phyloP scores from a whole-genome alignment of 2,113 vertebrate species.

The Rhynchomys soricoides region DNA sequence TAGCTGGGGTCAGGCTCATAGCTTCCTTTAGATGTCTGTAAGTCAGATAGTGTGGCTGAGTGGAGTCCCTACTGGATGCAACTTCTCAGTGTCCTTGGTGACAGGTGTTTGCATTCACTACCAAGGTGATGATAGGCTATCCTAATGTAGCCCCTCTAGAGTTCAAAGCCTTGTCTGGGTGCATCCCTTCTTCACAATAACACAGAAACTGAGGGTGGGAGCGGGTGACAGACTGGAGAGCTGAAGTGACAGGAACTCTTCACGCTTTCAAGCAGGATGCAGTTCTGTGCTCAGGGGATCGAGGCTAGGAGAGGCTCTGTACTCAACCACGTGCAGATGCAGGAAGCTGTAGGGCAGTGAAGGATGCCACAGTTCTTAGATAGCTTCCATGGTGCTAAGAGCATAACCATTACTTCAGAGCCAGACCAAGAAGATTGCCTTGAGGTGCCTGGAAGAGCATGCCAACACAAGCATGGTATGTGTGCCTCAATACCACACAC shows the following conservation, averaged over 20 bases:
- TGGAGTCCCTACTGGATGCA: neutral
- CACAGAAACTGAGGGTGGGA: neutral
- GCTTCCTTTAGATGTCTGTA: too few relatives aligned
- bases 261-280: neutral
- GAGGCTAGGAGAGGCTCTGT: neutral
- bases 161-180: neutral
- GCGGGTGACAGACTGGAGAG: neutral
- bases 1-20: too few relatives aligned
- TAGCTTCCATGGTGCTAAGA: too few relatives aligned
- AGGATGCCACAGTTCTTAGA: neutral
- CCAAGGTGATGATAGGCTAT: too few relatives aligned
- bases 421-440: too few relatives aligned
- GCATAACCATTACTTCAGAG: too few relatives aligned
- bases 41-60: neutral
- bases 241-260: neutral
- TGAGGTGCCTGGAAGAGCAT: neutral
- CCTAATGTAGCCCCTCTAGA: neutral
- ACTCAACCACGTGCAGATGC: neutral
- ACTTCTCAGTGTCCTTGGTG: neutral
- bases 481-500: neutral
- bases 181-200: too few relatives aligned
- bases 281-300: neutral
- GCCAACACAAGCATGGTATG: accelerated
- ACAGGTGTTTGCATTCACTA: neutral
- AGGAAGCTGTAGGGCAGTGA: neutral